Conservation (phyloP, 2,113 vertebrate genomes). For the Nesoenas mayeri region DNA sequence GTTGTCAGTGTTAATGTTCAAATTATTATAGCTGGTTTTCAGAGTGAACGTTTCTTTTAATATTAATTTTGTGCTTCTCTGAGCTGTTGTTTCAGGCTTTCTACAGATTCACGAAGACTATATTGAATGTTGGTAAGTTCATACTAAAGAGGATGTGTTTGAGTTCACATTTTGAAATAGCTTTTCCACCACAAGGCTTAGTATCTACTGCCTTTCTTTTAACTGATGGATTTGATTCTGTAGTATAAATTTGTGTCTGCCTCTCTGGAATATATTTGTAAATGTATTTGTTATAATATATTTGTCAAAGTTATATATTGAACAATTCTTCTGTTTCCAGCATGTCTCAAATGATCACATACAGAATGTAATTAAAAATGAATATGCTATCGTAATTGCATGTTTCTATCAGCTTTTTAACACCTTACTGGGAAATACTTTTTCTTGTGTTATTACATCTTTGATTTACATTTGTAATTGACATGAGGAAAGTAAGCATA, state of each 20-base stretch:
- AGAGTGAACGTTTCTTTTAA: background rate
- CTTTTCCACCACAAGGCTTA: background rate
- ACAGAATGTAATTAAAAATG: background rate
- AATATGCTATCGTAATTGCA: background rate
- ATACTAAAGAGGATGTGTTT: background rate
- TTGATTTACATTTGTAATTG: background rate
- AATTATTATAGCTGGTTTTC: background rate
- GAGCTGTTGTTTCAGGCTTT: background rate
- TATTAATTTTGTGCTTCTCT: background rate
- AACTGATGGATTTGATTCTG: background rate
- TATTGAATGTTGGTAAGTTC: background rate
- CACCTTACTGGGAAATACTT: background rate
- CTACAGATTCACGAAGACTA: background rate
- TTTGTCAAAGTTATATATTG: background rate
- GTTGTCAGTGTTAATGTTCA: background rate
- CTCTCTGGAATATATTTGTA: background rate
- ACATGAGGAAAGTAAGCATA: background rate
- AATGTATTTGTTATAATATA: background rate
- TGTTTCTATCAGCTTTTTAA: background rate
- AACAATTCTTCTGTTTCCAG: background rate
- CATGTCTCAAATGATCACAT: background rate
- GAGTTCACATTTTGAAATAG: background rate
- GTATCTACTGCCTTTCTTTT: background rate
- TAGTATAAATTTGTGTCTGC: background rate
- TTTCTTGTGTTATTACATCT: background rate